A percentile compares a stretch with the other conserved stretches of the same genome.
Conservation (phyloP, 2,797 vertebrate species). For the Ataeniobius toweri region DNA sequence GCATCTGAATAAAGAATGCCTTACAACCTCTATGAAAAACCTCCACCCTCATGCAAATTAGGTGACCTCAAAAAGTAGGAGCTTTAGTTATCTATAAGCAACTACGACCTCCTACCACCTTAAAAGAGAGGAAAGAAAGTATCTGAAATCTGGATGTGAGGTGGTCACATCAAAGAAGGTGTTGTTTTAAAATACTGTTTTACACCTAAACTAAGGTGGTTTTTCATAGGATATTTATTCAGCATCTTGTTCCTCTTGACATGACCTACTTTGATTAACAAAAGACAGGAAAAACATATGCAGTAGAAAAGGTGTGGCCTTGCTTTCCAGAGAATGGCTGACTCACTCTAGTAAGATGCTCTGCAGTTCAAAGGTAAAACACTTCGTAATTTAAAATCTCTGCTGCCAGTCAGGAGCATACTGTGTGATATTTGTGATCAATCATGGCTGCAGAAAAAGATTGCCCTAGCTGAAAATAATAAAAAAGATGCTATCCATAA, state of each 20-base stretch:
- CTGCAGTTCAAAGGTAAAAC: constrained; percentile 57
- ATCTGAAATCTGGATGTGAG: constrained; percentile 14
- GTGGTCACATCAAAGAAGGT: constrained; percentile 3
- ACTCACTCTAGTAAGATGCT: constrained; percentile 37
- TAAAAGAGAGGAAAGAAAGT: neutral
- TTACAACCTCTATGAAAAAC: constrained; percentile 72
- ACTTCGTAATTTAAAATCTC: constrained; percentile 60
- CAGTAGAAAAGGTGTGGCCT: constrained; percentile 35
- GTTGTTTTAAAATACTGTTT: constrained; percentile 1
- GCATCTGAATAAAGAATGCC: constrained; percentile 82
- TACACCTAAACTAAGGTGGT: constrained; percentile 2
- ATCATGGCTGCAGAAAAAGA: constrained; percentile 60
- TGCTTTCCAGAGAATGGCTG: constrained; percentile 47
- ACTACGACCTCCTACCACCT: constrained; percentile 41
- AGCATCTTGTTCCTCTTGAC: constrained; percentile 30
- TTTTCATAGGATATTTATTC: constrained; percentile 16
- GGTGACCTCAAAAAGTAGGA: constrained; percentile 78
- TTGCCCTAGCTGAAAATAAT: constrained; percentile 63
- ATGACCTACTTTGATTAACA: constrained; percentile 62
- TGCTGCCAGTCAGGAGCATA: constrained; percentile 53
- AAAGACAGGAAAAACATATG: constrained; percentile 56
- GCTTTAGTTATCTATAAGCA: constrained; percentile 61
- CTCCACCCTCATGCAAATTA: constrained; percentile 72
- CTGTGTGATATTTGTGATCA: constrained; percentile 75
- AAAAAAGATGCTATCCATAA: constrained; percentile 67